Conservation (phyloP, 2,888 invertebrate genomes). For the Cheilosia urbana region DNA sequence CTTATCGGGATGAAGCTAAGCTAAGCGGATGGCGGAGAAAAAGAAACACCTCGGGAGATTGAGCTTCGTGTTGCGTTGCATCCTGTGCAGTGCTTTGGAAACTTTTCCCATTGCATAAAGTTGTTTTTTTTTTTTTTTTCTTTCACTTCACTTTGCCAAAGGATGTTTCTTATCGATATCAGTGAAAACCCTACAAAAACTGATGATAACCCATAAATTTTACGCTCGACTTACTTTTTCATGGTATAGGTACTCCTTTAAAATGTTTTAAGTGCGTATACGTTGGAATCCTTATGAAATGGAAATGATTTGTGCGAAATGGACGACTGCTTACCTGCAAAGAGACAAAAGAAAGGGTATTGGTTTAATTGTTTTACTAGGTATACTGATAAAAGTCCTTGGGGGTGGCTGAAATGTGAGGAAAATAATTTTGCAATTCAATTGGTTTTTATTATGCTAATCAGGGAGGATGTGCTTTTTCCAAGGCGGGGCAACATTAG, state of each 20-base stretch:
- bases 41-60: constrained; percentile 14
- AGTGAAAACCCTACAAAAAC: constrained; percentile 9
- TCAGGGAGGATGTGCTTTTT: too few species aligned
- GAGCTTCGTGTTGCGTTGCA: constrained; percentile 33
- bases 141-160: background rate
- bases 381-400: too few species aligned
- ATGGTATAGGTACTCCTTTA: constrained; percentile 11
- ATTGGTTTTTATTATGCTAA: too few species aligned
- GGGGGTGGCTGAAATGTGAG: too few species aligned
- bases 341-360: constrained; percentile 13
- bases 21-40: background rate
- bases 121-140: background rate
- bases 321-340: constrained; percentile 40
- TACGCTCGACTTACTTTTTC: constrained; percentile 53
- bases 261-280: constrained; percentile 24
- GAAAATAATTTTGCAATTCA: too few species aligned
- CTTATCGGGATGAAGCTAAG: constrained; percentile 25
- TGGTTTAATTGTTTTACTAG: constrained; percentile 26
- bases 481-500: too few species aligned
- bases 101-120: constrained; percentile 39
- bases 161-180: constrained; percentile 49
- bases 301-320: constrained; percentile 29
- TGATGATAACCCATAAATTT: constrained; percentile 58
- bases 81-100: constrained; percentile 19
- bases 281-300: background rate